Evolutionary conservation across 2,888 invertebrate species (phyloP).

Genomic region (Anthrax anthrax): DNA sequence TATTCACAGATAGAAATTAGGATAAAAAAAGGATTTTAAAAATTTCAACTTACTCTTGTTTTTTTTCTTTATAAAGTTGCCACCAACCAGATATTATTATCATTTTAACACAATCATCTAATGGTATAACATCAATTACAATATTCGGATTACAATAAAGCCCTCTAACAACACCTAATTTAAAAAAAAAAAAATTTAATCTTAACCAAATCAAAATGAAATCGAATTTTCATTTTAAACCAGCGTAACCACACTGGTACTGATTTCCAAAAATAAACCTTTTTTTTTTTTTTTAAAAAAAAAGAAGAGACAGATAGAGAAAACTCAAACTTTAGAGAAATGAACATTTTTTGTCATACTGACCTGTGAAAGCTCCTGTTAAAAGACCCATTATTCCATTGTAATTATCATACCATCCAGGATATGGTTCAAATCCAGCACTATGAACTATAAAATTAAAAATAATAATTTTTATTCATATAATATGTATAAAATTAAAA

Average conservation of each 20-base stretch:
- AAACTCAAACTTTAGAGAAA: too few relatives aligned
- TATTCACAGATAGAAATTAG: too few relatives aligned
- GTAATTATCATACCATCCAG: conserved; percentile 74
- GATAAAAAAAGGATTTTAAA: too few relatives aligned
- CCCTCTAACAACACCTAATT: background rate
- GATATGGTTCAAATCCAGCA: conserved; percentile 41
- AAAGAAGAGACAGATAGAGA: too few relatives aligned
- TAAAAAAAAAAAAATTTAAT: too few relatives aligned
- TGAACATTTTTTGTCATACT: background rate
- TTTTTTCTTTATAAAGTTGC: background rate
- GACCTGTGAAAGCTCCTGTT: conserved; percentile 48
- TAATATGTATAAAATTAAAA: too few relatives aligned
- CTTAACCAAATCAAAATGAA: too few relatives aligned
- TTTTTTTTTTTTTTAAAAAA: too few relatives aligned
- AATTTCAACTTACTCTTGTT: background rate
- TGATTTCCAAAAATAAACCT: too few relatives aligned
- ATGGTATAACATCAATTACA: background rate
- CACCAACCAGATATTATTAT: background rate
- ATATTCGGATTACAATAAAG: background rate
- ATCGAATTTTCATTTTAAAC: too few relatives aligned
- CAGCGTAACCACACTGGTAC: too few relatives aligned
- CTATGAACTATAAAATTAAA: conserved; percentile 40
- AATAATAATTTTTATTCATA: background rate
- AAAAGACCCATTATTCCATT: conserved; percentile 67
- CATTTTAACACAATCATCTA: background rate